Conservation (phyloP, 2,113 vertebrate species). For the Rhombomys opimus region DNA sequence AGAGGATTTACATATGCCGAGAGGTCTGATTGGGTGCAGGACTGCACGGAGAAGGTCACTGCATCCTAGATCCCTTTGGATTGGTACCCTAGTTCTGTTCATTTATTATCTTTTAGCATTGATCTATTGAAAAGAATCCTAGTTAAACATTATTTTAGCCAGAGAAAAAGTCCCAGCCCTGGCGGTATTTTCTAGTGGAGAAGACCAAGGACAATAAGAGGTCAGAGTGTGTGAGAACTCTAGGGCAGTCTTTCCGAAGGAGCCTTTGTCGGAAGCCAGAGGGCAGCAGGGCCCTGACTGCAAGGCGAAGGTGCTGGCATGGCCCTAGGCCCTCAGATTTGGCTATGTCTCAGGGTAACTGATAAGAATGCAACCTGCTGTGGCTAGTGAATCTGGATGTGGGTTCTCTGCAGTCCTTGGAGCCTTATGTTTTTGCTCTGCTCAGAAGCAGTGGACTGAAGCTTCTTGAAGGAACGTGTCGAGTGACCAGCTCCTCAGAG, state of each 20-base stretch:
- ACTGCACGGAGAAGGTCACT: too few species aligned
- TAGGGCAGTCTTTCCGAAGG: neutral
- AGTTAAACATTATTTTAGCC: neutral
- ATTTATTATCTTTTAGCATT: neutral
- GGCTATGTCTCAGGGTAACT: neutral
- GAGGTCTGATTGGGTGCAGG: neutral
- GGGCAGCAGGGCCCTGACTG: too few species aligned
- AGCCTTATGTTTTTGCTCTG: too few species aligned
- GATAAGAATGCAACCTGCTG: too few species aligned
- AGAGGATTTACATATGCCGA: neutral
- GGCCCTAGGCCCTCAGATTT: fast-evolving
- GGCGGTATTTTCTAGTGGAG: neutral
- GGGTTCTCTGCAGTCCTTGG: neutral
- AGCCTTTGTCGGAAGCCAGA: neutral
- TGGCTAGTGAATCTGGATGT: neutral
- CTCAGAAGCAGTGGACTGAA: neutral
- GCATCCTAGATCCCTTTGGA: too few species aligned
- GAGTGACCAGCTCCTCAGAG: fast-evolving
- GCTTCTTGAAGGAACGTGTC: neutral
- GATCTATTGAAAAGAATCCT: neutral
- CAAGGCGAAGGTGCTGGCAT: too few species aligned
- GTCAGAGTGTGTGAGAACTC: fast-evolving
- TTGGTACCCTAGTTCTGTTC: neutral
- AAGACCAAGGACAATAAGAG: fast-evolving
- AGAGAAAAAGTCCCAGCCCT: neutral